Conservation (phyloP, 2,888 invertebrate genomes). For the Cataglyphis altisquamis region DNA sequence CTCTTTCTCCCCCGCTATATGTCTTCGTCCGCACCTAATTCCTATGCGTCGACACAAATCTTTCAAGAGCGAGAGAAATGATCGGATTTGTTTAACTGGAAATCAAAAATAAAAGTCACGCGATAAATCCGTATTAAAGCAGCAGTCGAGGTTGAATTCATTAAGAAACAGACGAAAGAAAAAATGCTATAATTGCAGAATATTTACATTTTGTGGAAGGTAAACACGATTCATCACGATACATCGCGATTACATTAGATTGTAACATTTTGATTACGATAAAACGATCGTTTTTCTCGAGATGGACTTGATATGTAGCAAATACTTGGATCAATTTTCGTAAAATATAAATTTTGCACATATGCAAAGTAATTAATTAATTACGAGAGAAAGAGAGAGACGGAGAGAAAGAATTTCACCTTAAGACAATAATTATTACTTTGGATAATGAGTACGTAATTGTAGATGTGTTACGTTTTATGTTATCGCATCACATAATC, state of each 20-base stretch:
- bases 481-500: conserved; percentile 20
- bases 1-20: conserved; percentile 18
- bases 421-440: not conserved
- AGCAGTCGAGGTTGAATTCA: not conserved
- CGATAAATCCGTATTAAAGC: not conserved
- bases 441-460: not conserved
- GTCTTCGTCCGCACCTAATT: not conserved
- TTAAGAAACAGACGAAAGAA: not conserved
- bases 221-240: conserved; percentile 11
- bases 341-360: conserved; percentile 1
- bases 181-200: conserved; percentile 8
- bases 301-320: conserved; percentile 36
- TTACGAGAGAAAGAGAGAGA: not conserved
- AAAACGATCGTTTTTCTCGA: not conserved
- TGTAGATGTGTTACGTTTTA: conserved; percentile 11
- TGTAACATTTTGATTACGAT: not conserved
- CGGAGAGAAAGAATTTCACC: conserved; percentile 24
- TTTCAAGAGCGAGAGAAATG: not conserved
- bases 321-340: conserved; percentile 7
- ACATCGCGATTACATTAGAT: conserved; percentile 22
- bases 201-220: conserved; percentile 10
- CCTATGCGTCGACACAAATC: conserved; percentile 4
- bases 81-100: not conserved
- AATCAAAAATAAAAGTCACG: conserved; percentile 5
- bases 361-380: not conserved